phyloP scores from a whole-genome alignment of 2,797 vertebrate genomes.

The Dipus sagitta region DNA sequence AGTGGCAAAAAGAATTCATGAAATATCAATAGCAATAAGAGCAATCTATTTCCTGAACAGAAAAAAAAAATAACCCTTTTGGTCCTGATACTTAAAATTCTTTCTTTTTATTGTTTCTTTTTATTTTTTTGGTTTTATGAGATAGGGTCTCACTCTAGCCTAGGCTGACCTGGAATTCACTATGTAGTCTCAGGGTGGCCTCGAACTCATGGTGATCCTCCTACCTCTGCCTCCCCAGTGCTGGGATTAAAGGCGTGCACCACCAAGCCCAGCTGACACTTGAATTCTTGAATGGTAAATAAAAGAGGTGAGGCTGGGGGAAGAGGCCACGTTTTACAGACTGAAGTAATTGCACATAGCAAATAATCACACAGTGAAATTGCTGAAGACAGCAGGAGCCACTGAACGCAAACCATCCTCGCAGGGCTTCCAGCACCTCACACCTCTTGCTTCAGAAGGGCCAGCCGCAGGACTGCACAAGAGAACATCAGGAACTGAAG shows the following conservation, averaged over 20 bases:
- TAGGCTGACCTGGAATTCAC: no score
- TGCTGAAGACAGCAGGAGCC: not conserved
- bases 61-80: not conserved
- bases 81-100: not conserved
- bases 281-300: not conserved
- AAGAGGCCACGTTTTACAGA: not conserved
- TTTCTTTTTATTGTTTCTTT: no score
- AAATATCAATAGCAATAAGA: constrained; percentile 14
- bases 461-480: not conserved
- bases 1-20: not conserved
- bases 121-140: no score
- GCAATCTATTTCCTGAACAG: constrained; percentile 38
- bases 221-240: no score
- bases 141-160: no score
- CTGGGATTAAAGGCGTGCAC: no score
- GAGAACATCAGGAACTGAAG: not conserved
- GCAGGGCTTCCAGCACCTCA: not conserved
- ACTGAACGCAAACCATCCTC: not conserved
- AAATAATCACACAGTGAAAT: not conserved
- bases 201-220: no score
- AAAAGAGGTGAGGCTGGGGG: no score
- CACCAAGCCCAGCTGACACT: no score
- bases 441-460: constrained; percentile 10
- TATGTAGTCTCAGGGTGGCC: no score
- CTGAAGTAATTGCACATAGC: not conserved